Evolutionary conservation across 2,797 vertebrate species (phyloP).

Genomic region (Cossypha caffra): DNA sequence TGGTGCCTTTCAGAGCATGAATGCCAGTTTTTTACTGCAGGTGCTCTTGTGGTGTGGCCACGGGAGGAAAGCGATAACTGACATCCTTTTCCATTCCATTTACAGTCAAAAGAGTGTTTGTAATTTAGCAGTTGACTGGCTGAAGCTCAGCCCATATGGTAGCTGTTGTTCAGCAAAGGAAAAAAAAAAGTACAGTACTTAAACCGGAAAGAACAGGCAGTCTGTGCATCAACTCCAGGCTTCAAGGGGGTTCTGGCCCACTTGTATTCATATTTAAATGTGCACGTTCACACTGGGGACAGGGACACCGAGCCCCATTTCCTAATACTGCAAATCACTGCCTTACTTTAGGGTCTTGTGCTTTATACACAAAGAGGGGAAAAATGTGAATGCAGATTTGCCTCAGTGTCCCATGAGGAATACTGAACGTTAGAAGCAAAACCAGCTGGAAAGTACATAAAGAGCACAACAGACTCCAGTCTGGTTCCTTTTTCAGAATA

Average conservation of each 20-base stretch:
- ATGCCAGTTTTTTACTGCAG: constrained; percentile 68
- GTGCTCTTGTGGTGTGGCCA: constrained; percentile 75
- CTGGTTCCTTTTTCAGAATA: not conserved
- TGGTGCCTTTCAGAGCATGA: constrained; percentile 63
- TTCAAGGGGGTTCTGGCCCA: constrained; percentile 38
- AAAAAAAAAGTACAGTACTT: constrained; percentile 32
- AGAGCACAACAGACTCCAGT: not conserved
- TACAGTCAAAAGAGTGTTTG: constrained; percentile 68
- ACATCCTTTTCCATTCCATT: constrained; percentile 75
- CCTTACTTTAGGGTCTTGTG: not conserved
- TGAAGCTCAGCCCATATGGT: constrained; percentile 75
- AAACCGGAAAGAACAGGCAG: constrained; percentile 45
- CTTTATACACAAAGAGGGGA: not conserved
- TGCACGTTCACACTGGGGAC: not conserved
- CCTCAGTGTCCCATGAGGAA: constrained; percentile 35
- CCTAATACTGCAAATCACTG: constrained; percentile 25
- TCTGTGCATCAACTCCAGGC: constrained; percentile 27
- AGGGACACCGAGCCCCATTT: not conserved
- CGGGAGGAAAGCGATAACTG: constrained; percentile 69
- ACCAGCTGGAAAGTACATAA: constrained; percentile 50
- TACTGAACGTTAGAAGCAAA: constrained; percentile 32
- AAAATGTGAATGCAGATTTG: not conserved
- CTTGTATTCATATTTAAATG: constrained; percentile 59
- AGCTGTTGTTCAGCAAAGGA: constrained; percentile 55
- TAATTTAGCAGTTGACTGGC: constrained; percentile 72